A percentile compares a stretch with the other conserved stretches of the same genome.
phyloP scores from a whole-genome alignment of 1,140 invertebrate species.

The Drosophila takahashii region DNA sequence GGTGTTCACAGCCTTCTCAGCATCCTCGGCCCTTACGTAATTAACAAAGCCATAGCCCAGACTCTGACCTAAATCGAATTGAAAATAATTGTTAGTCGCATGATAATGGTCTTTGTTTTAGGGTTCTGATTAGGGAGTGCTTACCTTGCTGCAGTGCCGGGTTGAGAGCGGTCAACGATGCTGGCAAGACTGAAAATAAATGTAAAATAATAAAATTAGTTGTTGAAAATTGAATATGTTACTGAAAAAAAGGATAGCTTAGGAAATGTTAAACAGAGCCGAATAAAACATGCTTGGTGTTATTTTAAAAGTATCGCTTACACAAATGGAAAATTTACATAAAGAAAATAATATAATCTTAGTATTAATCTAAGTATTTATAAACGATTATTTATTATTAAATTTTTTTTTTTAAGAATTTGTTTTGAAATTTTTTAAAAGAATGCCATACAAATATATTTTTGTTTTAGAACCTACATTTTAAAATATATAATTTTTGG shows the following conservation, averaged over 20 bases:
- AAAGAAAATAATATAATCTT: no score
- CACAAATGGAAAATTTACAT: no score
- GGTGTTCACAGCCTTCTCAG: conserved; percentile 93
- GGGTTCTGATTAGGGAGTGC: background rate
- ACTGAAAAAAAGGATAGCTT: no score
- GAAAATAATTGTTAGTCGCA: background rate
- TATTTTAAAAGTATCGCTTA: background rate
- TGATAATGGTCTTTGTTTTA: background rate
- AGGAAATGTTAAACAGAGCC: no score
- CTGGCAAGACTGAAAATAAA: conserved; percentile 74
- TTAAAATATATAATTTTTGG: no score
- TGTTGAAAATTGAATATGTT: background rate
- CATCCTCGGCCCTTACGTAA: conserved; percentile 93
- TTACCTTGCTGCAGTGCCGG: conserved; percentile 83
- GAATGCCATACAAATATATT: no score
- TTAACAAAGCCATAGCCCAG: conserved; percentile 96
- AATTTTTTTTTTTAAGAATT: no score
- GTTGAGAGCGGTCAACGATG: conserved; percentile 83
- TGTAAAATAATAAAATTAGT: background rate
- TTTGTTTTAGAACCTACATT: no score
- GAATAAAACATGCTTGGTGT: background rate
- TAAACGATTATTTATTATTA: no score
- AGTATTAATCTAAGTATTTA: no score
- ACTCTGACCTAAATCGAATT: conserved; percentile 89
- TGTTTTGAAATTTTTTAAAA: no score